Evolutionary conservation across 1,140 invertebrate species (phyloP).

Genomic region (Zaprionus ornatus): DNA sequence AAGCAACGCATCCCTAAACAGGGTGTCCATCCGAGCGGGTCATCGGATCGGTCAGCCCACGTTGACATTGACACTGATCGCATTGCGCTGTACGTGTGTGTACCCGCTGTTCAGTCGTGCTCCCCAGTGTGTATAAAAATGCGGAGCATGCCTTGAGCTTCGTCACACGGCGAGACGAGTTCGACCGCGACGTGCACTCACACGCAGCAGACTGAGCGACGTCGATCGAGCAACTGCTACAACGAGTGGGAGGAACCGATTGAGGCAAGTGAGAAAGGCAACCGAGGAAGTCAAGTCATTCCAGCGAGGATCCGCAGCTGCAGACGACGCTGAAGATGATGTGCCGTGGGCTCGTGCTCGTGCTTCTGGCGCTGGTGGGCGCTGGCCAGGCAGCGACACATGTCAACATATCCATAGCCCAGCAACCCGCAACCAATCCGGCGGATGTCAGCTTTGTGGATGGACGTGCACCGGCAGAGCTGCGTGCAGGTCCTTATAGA

Average conservation of each 20-base stretch:
- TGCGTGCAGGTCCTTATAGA: slow-evolving; percentile 63
- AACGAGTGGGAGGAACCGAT: neutral
- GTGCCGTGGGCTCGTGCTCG: slow-evolving; percentile 47
- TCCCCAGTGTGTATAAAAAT: slow-evolving; percentile 67
- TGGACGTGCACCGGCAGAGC: slow-evolving; percentile 66
- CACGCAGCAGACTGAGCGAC: neutral
- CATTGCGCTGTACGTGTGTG: neutral
- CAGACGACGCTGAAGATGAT: slow-evolving; percentile 16
- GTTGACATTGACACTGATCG: slow-evolving; percentile 76
- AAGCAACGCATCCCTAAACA: slow-evolving; percentile 79
- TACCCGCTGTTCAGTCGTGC: neutral
- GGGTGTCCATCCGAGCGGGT: slow-evolving; percentile 51
- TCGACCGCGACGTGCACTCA: slow-evolving; percentile 36
- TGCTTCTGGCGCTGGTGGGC: slow-evolving; percentile 57
- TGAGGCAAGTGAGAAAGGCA: neutral
- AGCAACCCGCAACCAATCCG: slow-evolving; percentile 73
- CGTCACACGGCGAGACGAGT: slow-evolving; percentile 59
- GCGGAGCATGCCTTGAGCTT: slow-evolving; percentile 54
- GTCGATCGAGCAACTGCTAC: neutral
- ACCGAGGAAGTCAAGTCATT: neutral
- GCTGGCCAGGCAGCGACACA: slow-evolving; percentile 61
- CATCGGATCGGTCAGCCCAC: slow-evolving; percentile 26
- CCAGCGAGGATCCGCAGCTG: neutral
- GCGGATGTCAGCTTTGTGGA: slow-evolving; percentile 74
- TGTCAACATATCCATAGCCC: slow-evolving; percentile 79